Base-by-base conservation (phyloP, 2,888 invertebrate genomes). In the Caradrina clavipalpis region DNA sequence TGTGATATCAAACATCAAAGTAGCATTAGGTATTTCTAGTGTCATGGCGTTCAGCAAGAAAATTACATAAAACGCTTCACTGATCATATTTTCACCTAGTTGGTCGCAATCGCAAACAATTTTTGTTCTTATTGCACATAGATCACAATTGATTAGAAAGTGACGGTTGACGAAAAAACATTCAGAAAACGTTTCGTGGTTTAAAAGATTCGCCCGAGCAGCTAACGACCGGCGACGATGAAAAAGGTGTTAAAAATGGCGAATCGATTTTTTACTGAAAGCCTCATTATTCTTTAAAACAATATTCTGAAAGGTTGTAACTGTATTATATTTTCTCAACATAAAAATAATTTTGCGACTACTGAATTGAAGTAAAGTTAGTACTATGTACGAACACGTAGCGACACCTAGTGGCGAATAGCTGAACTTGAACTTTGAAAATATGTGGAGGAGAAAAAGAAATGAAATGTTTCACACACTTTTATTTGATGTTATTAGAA, bases 141-240 rank as follows among this genome's bases (percentile, higher is more conserved):
- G 69, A 76, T 85, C 75, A 83, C 85, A 83, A 85, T 83, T 80
- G 84, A 85, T 85, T 84, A 85, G 84, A 84, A 84, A 84, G 84
- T 83, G 75, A 65, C 58, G 50, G 58, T 59, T 59, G 60, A 53
- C 55, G 59, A 83, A 83, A 80, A 85, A 75, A 72, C 51, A 53
- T 70, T 79, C 71, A 72, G 54, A 70, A 70, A 80, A 71, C 64
- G 56, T 61, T 72, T 72, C 54, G 68, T 70, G 57, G 71, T 73
- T 62, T 67, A 66, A 65, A 58, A 59, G 57, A 74, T 35, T 50
- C 58, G 63, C 19, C 63, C 63, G 60, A 68, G 53, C 63, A 60
- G 21, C 51, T 78, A 82, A 74, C 70, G 54, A 82, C 26, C 39
- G 51, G 17, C 13, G 47, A 39, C 13, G 39, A 49, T 66, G 22